A percentile compares a stretch with the other conserved stretches of the same genome.
phyloP scores from a whole-genome alignment of 2,888 invertebrate genomes.

The Osmoderma eremita region DNA sequence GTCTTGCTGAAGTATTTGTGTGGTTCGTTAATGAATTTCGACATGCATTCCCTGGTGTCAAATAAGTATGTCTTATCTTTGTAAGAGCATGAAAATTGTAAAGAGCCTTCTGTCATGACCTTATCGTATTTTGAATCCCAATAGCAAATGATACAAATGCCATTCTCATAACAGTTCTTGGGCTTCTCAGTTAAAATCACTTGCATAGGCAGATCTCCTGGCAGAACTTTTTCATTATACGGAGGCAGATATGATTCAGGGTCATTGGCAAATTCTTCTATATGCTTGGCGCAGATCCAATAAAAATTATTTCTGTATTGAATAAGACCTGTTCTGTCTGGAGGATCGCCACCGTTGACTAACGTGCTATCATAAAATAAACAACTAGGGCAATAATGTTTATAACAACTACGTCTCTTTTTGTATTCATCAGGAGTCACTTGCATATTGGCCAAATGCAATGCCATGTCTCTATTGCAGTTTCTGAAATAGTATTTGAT shows the following conservation, averaged over 20 bases:
- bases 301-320: slow-evolving; percentile 68
- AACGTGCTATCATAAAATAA: slow-evolving; percentile 59
- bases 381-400: slow-evolving; percentile 71
- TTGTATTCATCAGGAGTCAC: slow-evolving; percentile 68
- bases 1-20: slow-evolving; percentile 64
- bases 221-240: slow-evolving; percentile 58
- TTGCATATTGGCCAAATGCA: slow-evolving; percentile 66
- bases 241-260: slow-evolving; percentile 64
- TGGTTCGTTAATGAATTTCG: slow-evolving; percentile 67
- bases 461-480: slow-evolving; percentile 64
- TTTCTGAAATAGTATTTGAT: slow-evolving; percentile 67
- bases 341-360: slow-evolving; percentile 63
- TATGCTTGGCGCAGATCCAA: slow-evolving; percentile 71
- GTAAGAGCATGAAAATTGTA: slow-evolving; percentile 65
- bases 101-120: slow-evolving; percentile 63
- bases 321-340: slow-evolving; percentile 68
- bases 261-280: slow-evolving; percentile 62
- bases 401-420: slow-evolving; percentile 63
- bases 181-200: slow-evolving; percentile 47
- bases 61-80: slow-evolving; percentile 68
- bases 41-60: slow-evolving; percentile 65
- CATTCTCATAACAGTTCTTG: slow-evolving; percentile 65
- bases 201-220: slow-evolving; percentile 65
- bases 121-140: slow-evolving; percentile 67
- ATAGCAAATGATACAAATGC: slow-evolving; percentile 72